Conservation (phyloP, 2,797 vertebrate species). For the Sebastes goodei region DNA sequence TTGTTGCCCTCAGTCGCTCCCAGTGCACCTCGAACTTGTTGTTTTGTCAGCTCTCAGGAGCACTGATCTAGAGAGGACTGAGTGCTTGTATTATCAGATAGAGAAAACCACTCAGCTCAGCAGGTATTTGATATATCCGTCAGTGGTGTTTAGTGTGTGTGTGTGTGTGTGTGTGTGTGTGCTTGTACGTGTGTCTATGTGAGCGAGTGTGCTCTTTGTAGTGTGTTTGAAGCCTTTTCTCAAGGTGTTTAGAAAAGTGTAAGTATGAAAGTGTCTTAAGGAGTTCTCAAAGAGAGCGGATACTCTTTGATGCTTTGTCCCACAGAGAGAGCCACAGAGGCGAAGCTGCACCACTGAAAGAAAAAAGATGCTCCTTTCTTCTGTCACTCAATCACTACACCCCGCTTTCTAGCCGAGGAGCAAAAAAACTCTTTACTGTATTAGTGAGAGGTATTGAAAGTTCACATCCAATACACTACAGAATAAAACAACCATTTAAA, state of each 20-base stretch:
- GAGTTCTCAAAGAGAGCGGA: slow-evolving; percentile 71
- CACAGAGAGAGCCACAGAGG: slow-evolving; percentile 64
- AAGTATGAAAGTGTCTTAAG: slow-evolving; percentile 66
- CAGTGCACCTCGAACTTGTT: slow-evolving; percentile 35
- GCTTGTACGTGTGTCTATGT: slow-evolving; percentile 13
- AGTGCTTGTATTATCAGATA: slow-evolving; percentile 65
- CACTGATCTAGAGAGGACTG: slow-evolving; percentile 57
- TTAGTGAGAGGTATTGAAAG: slow-evolving; percentile 47
- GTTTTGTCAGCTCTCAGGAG: slow-evolving; percentile 60
- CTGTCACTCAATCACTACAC: slow-evolving; percentile 62
- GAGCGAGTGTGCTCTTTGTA: neutral
- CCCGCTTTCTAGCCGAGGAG: slow-evolving; percentile 38
- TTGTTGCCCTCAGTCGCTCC: slow-evolving; percentile 63
- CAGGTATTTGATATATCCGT: slow-evolving; percentile 60
- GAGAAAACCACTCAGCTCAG: slow-evolving; percentile 65
- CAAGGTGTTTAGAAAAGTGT: slow-evolving; percentile 66
- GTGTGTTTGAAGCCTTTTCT: slow-evolving; percentile 62
- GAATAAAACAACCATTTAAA: slow-evolving; percentile 43
- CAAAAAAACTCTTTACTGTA: slow-evolving; percentile 49
- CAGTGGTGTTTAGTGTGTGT: slow-evolving; percentile 41
- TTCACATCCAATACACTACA: slow-evolving; percentile 41
- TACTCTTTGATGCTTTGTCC: slow-evolving; percentile 74
- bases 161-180: neutral
- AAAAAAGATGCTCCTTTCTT: slow-evolving; percentile 60
- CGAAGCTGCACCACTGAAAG: slow-evolving; percentile 55